Percentiles rank a stretch among this genome's conserved stretches.
Evolutionary conservation across 2,888 invertebrate genomes (phyloP).

Genomic region (Lacanobia wlatinum): DNA sequence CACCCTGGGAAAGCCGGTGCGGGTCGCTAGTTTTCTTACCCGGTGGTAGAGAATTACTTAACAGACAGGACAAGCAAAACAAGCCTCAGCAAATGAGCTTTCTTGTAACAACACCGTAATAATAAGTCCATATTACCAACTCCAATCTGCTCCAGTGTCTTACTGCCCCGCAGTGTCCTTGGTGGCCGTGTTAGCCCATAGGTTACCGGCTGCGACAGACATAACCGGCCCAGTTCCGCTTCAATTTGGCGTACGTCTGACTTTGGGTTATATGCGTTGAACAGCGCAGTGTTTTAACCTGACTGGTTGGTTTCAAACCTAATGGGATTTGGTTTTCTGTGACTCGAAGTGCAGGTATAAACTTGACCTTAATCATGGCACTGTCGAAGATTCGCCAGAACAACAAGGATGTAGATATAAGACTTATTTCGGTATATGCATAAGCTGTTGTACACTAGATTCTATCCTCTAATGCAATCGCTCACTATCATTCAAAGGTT

Average conservation of each 20-base stretch:
- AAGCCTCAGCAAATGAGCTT: not conserved
- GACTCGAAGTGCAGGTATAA: not conserved
- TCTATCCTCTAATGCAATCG: no score
- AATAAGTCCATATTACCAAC: slow-evolving; percentile 2
- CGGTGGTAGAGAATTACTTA: no score
- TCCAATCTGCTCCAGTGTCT: slow-evolving; percentile 12
- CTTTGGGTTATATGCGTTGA: slow-evolving; percentile 49
- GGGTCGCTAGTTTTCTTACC: no score
- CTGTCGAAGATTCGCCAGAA: no score
- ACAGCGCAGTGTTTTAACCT: slow-evolving; percentile 37
- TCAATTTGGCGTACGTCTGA: slow-evolving; percentile 50
- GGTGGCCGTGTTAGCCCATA: slow-evolving; percentile 38
- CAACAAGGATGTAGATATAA: no score
- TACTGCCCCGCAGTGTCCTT: slow-evolving; percentile 13
- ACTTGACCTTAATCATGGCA: not conserved
- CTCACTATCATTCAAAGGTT: no score
- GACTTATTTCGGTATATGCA: no score
- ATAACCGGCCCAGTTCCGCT: slow-evolving; percentile 52
- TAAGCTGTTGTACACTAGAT: no score
- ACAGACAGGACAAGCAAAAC: not conserved
- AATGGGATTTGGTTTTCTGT: slow-evolving; percentile 5
- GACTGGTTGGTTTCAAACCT: slow-evolving; percentile 21
- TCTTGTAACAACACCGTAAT: slow-evolving; percentile 4
- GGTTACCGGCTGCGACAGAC: slow-evolving; percentile 46
- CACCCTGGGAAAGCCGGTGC: no score